A percentile compares a stretch with the other conserved stretches of the same genome.
phyloP scores from a whole-genome alignment of 2,113 vertebrate species.

The Noturus placidus region DNA sequence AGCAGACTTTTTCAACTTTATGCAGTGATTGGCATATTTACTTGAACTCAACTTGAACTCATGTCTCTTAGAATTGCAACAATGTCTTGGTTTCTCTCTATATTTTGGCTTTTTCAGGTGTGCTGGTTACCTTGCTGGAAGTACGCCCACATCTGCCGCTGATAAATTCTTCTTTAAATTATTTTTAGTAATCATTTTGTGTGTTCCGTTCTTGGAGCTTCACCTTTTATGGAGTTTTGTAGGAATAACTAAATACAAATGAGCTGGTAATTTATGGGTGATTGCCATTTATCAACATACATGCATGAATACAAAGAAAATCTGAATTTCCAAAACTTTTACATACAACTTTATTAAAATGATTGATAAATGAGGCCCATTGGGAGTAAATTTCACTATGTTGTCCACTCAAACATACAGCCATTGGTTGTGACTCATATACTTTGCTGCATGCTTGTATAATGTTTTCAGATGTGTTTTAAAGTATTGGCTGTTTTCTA shows the following conservation, averaged over 20 bases:
- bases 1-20: background rate
- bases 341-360: background rate
- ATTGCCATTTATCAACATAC: background rate
- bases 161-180: background rate
- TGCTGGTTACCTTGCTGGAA: too few relatives aligned
- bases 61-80: too few relatives aligned
- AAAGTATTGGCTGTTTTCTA: background rate
- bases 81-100: too few relatives aligned
- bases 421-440: background rate
- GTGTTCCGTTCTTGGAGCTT: background rate
- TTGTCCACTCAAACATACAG: background rate
- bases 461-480: background rate
- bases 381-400: background rate
- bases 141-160: background rate
- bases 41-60: too few relatives aligned
- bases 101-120: too few relatives aligned
- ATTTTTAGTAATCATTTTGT: background rate
- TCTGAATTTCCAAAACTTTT: background rate
- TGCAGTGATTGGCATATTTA: background rate
- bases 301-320: background rate
- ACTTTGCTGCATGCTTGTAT: background rate
- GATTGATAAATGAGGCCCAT: background rate
- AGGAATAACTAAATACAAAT: background rate
- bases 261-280: background rate
- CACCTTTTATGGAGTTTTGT: background rate